Evolutionary conservation across 2,888 invertebrate species (phyloP), one percentile per base, ranked within the genome.

Genomic region (Eupithecia tripunctaria): DNA sequence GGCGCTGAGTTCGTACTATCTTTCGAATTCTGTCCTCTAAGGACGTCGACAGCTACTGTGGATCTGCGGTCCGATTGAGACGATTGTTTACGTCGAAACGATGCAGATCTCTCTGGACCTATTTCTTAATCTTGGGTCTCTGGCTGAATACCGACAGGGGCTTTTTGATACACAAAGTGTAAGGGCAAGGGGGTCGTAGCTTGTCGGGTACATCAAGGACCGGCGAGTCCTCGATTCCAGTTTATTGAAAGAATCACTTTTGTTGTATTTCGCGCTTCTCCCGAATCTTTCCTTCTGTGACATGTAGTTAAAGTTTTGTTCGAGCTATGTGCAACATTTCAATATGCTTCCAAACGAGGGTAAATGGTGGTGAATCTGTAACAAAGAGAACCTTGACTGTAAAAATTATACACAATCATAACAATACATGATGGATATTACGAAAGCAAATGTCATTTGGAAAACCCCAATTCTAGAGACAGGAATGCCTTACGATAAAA

Each of bases 101-200:
- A 88, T 85, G 72, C 82, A 86, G 84, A 88, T 85, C 88, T 94
- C 94, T 93, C 92, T 87, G 56, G 94, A 93, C 89, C 90, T 95
- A 76, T 95, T 88, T 95, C 95, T 95, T 95, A 95, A 95, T 84
- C 95, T 95, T 78, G 96, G 96, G 84, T 96, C 95, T 91, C 95
- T 94, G 79, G 94, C 95, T 65, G 94, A 95, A 85, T 94, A 95
- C 79, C 93, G 91, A 89, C 92, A 93, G 79, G 92, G 93, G 82
- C 89, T 92, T 86, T 91, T 93, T 75, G 93, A 91, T 81, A 91
- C 91, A 81, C 89, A 91, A 89, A 93, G 92, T 84, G 91, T 93
- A 79, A 93, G 90, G 86, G 92, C 90, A 89, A 90, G 91, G 85
- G 92, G 93, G 89, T 93, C 92, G 90, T 91, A 88, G 80, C 89